These are phyloP conservation scores for Gobio occitaniae DNA, from an alignment of 2,797 vertebrate species.

Conservation along the genomic window DNA sequence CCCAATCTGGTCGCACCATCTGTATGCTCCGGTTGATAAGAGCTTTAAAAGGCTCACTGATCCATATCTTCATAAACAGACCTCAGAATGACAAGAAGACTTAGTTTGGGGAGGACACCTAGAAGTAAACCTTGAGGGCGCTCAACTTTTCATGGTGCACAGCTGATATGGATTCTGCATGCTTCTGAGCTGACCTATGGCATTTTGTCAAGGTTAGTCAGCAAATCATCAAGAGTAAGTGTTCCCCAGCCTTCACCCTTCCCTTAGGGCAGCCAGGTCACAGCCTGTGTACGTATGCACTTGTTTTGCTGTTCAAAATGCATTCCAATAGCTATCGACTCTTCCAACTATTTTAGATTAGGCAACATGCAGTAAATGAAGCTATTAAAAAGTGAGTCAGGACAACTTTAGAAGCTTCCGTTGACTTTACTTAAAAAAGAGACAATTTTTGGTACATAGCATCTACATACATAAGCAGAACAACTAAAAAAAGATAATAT, in stretches of 20 bases:
- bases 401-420: slow-evolving; percentile 56
- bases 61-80: not conserved
- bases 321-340: slow-evolving; percentile 22
- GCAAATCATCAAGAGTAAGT: slow-evolving; percentile 51
- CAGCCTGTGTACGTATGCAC: slow-evolving; percentile 40
- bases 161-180: slow-evolving; percentile 36
- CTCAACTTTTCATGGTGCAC: slow-evolving; percentile 15
- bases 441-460: slow-evolving; percentile 80
- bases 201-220: slow-evolving; percentile 53
- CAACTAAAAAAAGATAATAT: slow-evolving; percentile 74
- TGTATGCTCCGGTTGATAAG: not conserved
- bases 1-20: not conserved
- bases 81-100: not conserved
- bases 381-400: slow-evolving; percentile 42
- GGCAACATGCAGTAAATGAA: not conserved
- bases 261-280: slow-evolving; percentile 62
- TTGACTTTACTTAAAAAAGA: slow-evolving; percentile 64
- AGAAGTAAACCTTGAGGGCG: not conserved
- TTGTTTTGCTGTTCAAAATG: slow-evolving; percentile 26
- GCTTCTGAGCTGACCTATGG: slow-evolving; percentile 56
- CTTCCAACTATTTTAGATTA: slow-evolving; percentile 8
- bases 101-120: not conserved
- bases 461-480: slow-evolving; percentile 79
- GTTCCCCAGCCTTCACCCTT: slow-evolving; percentile 49
- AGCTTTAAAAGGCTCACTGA: not conserved